Evolutionary conservation across 2,888 invertebrate species (phyloP), one percentile per base, ranked within the genome.

Genomic region (Celastrina argiolus): DNA sequence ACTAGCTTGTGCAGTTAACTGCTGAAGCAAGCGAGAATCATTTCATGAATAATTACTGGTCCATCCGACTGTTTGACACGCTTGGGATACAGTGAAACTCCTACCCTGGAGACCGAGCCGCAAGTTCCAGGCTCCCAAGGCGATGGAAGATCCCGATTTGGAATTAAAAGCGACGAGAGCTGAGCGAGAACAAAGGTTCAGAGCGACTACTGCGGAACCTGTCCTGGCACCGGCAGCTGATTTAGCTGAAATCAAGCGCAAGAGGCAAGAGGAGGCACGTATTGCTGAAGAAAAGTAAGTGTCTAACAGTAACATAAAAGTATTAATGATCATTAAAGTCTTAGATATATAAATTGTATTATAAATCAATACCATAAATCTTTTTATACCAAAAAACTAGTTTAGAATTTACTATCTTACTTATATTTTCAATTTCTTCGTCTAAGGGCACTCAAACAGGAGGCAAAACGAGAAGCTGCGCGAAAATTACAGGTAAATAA

Each of bases 51-150:
- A 83, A 81, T 81, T 79, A 75, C 78, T 78, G 71, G 68, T 72
- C 79, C 75, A 77, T 74, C 69, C 78, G 76, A 74, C 75, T 72
- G 63, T 73, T 82, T 80, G 61, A 82, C 59, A 45, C 59, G 85
- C 85, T 51, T 85, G 82, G 79, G 87, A 84, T 85, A 84, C 92
- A 92, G 92, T 92, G 74, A 92, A 93, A 78, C 92, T 95, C 89
- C 92, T 94, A 72, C 94, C 95, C 73, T 91, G 92, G 82, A 93
- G 95, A 78, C 94, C 94, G 76, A 93, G 94, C 79, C 92, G 95
- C 81, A 94, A 93, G 83, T 95, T 95, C 87, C 92, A 93, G 81
- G 89, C 89, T 69, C 92, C 92, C 67, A 84, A 90, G 75, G 82
- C 83, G 66, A 85, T 93, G 82, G 93, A 94, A 72, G 93, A 94